phyloP scores from a whole-genome alignment of 2,888 invertebrate genomes.

The Parascotia fuliginaria region DNA sequence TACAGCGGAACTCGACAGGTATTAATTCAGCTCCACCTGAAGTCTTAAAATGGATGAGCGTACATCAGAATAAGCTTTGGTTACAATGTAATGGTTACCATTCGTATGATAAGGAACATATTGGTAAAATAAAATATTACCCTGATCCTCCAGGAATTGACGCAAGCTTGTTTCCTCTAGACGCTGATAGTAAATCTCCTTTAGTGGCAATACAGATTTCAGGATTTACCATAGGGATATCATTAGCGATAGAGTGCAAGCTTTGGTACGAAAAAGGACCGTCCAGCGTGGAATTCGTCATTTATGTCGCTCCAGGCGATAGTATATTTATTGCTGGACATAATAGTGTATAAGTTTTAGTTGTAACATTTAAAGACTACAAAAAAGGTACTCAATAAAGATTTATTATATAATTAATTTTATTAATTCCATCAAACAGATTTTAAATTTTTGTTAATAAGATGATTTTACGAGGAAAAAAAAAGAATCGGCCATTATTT shows the following conservation, averaged over 20 bases:
- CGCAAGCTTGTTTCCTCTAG: constrained; percentile 59
- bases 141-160: constrained; percentile 76
- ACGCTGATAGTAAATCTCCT: constrained; percentile 51
- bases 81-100: constrained; percentile 67
- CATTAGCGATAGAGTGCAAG: constrained; percentile 68
- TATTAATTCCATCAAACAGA: too few species aligned
- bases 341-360: not conserved
- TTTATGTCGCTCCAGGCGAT: constrained; percentile 63
- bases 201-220: constrained; percentile 70
- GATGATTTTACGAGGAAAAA: too few species aligned
- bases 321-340: constrained; percentile 13
- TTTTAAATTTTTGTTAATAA: too few species aligned
- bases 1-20: constrained; percentile 49
- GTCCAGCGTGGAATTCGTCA: constrained; percentile 62
- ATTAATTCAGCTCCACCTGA: constrained; percentile 50
- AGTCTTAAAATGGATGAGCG: constrained; percentile 60
- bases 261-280: constrained; percentile 70
- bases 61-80: constrained; percentile 61
- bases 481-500: too few species aligned
- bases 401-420: too few species aligned
- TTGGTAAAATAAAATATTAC: constrained; percentile 67
- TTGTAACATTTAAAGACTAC: not conserved
- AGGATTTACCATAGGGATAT: constrained; percentile 67
- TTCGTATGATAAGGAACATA: constrained; percentile 71
- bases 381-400: too few species aligned